These are phyloP conservation scores for Macropis europaea DNA, from an alignment of 2,888 invertebrate genomes.

Conservation along the genomic window DNA sequence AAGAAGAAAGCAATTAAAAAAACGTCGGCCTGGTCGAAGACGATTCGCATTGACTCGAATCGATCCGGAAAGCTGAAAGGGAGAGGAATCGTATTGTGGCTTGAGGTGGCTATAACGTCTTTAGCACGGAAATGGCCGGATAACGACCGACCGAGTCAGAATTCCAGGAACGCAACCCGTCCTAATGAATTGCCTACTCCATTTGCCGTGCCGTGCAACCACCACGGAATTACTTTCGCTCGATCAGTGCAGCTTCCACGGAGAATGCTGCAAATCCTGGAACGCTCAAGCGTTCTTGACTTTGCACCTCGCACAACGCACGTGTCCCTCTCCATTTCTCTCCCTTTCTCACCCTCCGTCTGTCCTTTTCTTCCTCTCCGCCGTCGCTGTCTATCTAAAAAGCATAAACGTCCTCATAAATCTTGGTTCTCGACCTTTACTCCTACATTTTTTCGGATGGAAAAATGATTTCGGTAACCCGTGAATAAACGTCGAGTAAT, in stretches of 20 bases:
- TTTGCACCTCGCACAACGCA: slow-evolving; percentile 21
- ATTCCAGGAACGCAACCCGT: slow-evolving; percentile 51
- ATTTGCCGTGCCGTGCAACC: slow-evolving; percentile 41
- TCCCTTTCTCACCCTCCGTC: background rate
- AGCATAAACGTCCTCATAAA: slow-evolving; percentile 26
- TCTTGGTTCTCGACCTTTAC: background rate
- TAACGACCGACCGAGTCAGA: slow-evolving; percentile 53
- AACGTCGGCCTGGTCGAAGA: background rate
- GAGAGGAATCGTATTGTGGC: slow-evolving; percentile 15
- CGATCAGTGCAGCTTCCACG: slow-evolving; percentile 45
- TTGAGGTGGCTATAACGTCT: slow-evolving; percentile 36
- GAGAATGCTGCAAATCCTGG: slow-evolving; percentile 29
- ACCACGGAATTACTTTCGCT: slow-evolving; percentile 52
- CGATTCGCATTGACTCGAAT: slow-evolving; percentile 5
- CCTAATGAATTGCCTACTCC: slow-evolving; percentile 64
- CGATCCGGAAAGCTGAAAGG: background rate
- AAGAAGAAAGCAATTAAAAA: background rate
- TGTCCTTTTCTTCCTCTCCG: background rate
- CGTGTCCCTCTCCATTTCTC: background rate
- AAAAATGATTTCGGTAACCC: background rate
- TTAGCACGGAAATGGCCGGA: slow-evolving; percentile 32
- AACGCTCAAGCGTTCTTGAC: slow-evolving; percentile 31
- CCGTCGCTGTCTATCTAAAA: background rate
- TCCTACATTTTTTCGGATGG: background rate
- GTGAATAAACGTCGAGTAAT: slow-evolving; percentile 16